A percentile compares a stretch with the other conserved stretches of the same genome.
Evolutionary conservation across 1,140 invertebrate genomes (phyloP).

Genomic region (Sogatella furcifera): DNA sequence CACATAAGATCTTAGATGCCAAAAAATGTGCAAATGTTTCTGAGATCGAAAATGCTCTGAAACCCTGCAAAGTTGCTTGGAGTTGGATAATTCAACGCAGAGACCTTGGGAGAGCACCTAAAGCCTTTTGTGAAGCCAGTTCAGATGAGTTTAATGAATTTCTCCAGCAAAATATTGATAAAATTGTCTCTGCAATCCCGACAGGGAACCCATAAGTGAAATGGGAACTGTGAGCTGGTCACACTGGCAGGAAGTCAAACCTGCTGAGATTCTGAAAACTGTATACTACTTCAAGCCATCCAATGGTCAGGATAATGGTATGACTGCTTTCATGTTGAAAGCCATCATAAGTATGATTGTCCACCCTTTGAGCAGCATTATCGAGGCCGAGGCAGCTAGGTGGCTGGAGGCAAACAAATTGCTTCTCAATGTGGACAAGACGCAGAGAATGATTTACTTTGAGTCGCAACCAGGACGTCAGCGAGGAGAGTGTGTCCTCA

Average conservation of each 20-base stretch:
- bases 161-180: not conserved
- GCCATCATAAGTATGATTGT: not conserved
- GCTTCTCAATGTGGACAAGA: too few species aligned
- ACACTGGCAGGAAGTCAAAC: not conserved
- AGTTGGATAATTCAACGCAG: not conserved
- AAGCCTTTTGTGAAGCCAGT: too few species aligned
- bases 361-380: too few species aligned
- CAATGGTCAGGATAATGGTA: not conserved
- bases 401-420: too few species aligned
- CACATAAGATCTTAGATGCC: too few species aligned
- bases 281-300: not conserved
- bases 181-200: not conserved
- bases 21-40: too few species aligned
- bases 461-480: too few species aligned
- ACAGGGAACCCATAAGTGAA: not conserved
- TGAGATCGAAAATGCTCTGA: too few species aligned
- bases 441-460: too few species aligned
- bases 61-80: slow-evolving; percentile 4
- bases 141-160: slow-evolving; percentile 5
- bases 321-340: not conserved
- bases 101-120: not conserved
- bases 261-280: not conserved
- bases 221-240: not conserved
- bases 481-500: too few species aligned
- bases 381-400: too few species aligned